These are phyloP conservation scores for Daboia siamensis DNA, from an alignment of 2,113 vertebrate species.

Conservation along the genomic window DNA sequence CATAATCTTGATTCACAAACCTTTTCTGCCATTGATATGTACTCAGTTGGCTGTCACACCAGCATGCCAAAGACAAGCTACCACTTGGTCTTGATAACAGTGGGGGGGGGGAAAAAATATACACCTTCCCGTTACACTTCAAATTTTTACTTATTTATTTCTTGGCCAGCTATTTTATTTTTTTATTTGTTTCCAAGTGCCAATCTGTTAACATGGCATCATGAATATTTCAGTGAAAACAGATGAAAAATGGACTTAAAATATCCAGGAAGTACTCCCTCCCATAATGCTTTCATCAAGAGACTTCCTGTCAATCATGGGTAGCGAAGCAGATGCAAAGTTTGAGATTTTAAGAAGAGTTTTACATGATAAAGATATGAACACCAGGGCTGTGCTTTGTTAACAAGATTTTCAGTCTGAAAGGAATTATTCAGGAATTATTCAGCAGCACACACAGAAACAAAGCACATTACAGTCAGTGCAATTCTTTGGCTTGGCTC, in stretches of 20 bases:
- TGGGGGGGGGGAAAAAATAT: not conserved
- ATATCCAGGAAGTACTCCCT: slow-evolving; percentile 54
- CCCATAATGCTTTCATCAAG: slow-evolving; percentile 56
- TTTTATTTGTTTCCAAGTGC: slow-evolving; percentile 26
- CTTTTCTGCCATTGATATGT: slow-evolving; percentile 44
- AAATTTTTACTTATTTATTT: not conserved
- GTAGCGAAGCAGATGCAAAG: slow-evolving; percentile 56
- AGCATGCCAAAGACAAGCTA: slow-evolving; percentile 3
- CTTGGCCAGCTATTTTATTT: rapidly evolving
- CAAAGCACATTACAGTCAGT: slow-evolving; percentile 55
- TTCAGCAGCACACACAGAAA: slow-evolving; percentile 54
- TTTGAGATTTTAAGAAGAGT: slow-evolving; percentile 39
- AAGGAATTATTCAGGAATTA: slow-evolving; percentile 64
- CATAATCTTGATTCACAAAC: slow-evolving; percentile 18
- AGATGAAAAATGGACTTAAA: slow-evolving; percentile 64
- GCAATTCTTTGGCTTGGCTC: slow-evolving; percentile 27
- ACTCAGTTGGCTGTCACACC: slow-evolving; percentile 62
- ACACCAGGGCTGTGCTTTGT: slow-evolving; percentile 27
- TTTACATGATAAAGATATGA: slow-evolving; percentile 58
- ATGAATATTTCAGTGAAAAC: slow-evolving; percentile 67
- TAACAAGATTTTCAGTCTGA: slow-evolving; percentile 58
- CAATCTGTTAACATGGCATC: slow-evolving; percentile 58
- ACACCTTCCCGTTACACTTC: not conserved
- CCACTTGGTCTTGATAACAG: slow-evolving; percentile 56
- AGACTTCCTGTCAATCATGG: slow-evolving; percentile 61